Evolutionary conservation across 2,888 invertebrate genomes (phyloP), one percentile per base, ranked within the genome.

Genomic region (Heliconius ethilla): DNA sequence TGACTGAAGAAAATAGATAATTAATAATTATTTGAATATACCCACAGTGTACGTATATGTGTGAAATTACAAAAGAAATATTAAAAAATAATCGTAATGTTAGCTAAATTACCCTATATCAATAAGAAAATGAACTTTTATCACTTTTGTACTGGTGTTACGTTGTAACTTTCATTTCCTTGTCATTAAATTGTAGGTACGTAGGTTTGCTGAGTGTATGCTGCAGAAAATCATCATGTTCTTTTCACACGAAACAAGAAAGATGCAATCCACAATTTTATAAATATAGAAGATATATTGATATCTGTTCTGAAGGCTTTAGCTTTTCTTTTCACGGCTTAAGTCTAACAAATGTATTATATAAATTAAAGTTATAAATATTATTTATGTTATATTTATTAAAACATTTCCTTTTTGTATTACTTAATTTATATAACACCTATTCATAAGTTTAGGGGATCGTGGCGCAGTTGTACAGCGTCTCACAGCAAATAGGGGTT

Each of bases 131-230:
- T n/a, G 27, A 51, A 51, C 51, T 51, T 70, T 70, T 70, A 51
- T 51, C 70, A 51, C 27, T 29, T 51, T 70, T 70, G 29, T 5
- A 29, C 22, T 70, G 18, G 51, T 18, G 29, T 70, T 70, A 70
- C 51, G 51, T 70, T 9, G 27, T 51, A 18, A 70, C 70, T 51
- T 70, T 70, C 70, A 70, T 70, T 70, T 70, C 70, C 70, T 70
- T 70, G 70, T 70, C 70, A 70, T 70, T 70, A 70, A 29, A 51
- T 29, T 29, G 37, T 40, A 66, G 25, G 62, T 65, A 33, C 45
- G 18, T 51, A 67, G 67, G 37, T 67, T 40, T 40, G n/a, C 37
- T n/a, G 67, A n/a, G 67, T 66, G 33, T 6, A 10, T n/a, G 67
- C 15, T 76, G 27, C 37, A 59, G 69, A 67, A 33, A 67, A n/a